Base-by-base conservation (phyloP, 1,140 invertebrate species). In the Sycobia sp. region DNA sequence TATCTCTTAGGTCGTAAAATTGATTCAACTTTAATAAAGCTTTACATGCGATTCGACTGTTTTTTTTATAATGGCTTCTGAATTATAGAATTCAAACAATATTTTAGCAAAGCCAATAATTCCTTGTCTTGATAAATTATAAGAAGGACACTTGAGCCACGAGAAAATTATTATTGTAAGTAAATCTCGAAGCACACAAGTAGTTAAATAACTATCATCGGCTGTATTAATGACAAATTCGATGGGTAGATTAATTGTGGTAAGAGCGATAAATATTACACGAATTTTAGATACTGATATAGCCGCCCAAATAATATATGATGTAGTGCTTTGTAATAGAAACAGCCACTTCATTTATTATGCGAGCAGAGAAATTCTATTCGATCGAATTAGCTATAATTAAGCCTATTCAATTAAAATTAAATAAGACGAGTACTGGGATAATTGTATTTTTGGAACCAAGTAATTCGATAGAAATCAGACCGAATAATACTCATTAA, bases 401-500 rank as follows among this genome's bases (percentile, higher is more conserved):
- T 23, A 90, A 82, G 44, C 85, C 80, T 41, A 86, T 72, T 86
- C 88, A 91, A 22, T 86, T 85, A 1, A 86, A 58, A 32, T 84
- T 80, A 71, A 87, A 86, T 0, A 86, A 87, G 8, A 88, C 66
- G 1, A 85, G 78, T 0, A 85, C 82, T 2, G 86, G 66, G 0
- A 88, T 72, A 0, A 92, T 81, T 0, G 88, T 85, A 41, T 71
- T 81, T 78, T 89, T 91, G 36, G 88, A 80, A 4, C 90, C 90
- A 22, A 89, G 74, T 50, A 76, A 81, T 67, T 86, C 83, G 4
- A 76, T 65, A 2, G 68, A 18, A 11, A 74, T 36, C 22, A 71
- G 70, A 9, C 75, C 77, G 2, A 71, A 11, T 20, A 77, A 47
- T 5, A 18, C 81, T 82, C 7, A 77, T 16, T 1, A 70, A 16